A percentile compares a stretch with the other conserved stretches of the same genome.
phyloP scores from a whole-genome alignment of 2,797 vertebrate species.

The Rhynchotus rufescens region DNA sequence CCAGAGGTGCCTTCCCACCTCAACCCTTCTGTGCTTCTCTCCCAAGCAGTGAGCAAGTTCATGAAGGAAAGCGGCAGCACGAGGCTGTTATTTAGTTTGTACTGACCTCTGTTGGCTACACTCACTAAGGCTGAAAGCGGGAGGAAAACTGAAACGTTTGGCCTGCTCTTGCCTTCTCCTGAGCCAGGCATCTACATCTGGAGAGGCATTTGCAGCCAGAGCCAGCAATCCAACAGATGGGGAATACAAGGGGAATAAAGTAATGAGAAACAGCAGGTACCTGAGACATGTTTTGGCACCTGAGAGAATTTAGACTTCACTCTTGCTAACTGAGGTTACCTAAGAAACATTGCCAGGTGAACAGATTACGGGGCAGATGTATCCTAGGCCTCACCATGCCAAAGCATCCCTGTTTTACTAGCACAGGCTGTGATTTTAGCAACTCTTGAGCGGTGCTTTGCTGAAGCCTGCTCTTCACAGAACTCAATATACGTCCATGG shows the following conservation, averaged over 20 bases:
- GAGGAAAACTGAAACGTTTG: background rate
- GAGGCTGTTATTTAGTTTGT: slow-evolving; percentile 45
- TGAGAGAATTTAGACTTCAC: background rate
- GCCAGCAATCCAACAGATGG: background rate
- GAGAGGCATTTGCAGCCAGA: background rate
- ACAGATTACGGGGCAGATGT: background rate
- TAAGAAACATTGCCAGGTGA: background rate
- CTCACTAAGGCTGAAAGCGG: background rate
- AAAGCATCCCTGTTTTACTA: background rate
- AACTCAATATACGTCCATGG: background rate
- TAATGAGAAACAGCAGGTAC: background rate
- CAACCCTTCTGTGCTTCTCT: background rate
- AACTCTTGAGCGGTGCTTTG: background rate
- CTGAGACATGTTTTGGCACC: background rate
- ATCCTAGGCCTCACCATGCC: background rate
- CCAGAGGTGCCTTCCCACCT: background rate
- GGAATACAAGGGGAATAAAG: background rate
- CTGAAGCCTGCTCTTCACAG: background rate
- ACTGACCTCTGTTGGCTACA: slow-evolving; percentile 39
- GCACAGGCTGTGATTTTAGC: background rate
- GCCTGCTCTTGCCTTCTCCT: background rate
- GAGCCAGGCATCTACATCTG: background rate
- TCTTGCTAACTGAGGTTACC: background rate
- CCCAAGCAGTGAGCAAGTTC: background rate
- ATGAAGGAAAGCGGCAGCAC: background rate